Base-by-base conservation (phyloP, 1,140 invertebrate species). In the Planococcus citri region DNA sequence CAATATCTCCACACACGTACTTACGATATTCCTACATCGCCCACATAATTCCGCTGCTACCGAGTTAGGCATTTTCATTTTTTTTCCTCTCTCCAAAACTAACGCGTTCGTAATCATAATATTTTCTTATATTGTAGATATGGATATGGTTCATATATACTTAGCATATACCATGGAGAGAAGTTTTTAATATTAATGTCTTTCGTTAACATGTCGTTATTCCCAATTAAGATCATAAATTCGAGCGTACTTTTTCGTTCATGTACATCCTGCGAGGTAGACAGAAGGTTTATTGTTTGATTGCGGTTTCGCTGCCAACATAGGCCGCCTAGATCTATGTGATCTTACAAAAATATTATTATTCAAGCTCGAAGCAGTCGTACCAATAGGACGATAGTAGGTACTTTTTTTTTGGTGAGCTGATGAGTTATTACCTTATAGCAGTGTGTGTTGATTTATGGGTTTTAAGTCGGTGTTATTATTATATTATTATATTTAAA, bases 171-270 rank as follows among this genome's bases (percentile, higher is more conserved):
- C 12, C n/a, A 51, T 20, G 41, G 2, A 20, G 41, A 14, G 41
- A 51, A 51, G 41, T 51, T 51, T 51, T 51, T 51, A 51, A 51
- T 51, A 51, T 51, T 51, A 51, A 51, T 51, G 41, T 14, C 41
- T 51, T 51, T 51, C 41, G 41, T 51, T 51, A 51, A 51, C 41
- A 51, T 51, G 41, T 51, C 41, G 41, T 51, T 51, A 51, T 51
- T 51, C 41, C 41, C 41, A 51, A 51, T 51, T 51, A 51, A 51
- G 41, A 9, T 51, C 12, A 20, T 51, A 51, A 51, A 51, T 51
- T 51, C n/a, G 17, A 51, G 6, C 4, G 41, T 51, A 51, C 33
- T 37, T 51, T 20, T 51, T 14, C 41, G 29, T 51, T 51, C 17
- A 51, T 51, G 17, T 9, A 51, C 41, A 51, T 51, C 41, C 41